These are phyloP conservation scores for Acanthisitta chloris DNA, from an alignment of 2,113 vertebrate species.

Conservation along the genomic window DNA sequence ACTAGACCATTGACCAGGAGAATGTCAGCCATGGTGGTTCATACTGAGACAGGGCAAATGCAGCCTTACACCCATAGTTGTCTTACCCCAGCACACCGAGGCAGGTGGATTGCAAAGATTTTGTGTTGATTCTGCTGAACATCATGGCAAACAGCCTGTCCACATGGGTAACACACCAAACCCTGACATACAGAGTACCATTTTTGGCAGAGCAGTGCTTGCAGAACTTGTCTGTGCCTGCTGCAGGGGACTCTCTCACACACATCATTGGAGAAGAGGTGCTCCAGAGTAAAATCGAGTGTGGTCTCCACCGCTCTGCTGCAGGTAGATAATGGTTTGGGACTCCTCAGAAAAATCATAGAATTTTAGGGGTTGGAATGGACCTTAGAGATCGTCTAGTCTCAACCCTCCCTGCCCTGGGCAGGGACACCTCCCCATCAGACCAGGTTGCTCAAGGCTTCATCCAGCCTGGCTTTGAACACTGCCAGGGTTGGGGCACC, in stretches of 20 bases:
- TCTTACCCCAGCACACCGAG: not conserved
- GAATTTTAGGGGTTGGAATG: too few relatives aligned
- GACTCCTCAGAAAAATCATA: not conserved
- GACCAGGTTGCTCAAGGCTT: too few relatives aligned
- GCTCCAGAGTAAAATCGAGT: not conserved
- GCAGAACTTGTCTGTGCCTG: not conserved
- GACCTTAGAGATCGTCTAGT: too few relatives aligned
- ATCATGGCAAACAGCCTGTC: not conserved
- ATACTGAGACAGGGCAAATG: not conserved
- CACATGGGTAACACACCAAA: fast-evolving
- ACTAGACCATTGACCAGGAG: not conserved
- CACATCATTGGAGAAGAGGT: fast-evolving
- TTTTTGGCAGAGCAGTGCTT: not conserved
- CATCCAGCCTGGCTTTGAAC: too few relatives aligned
- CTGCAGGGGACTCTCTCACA: not conserved
- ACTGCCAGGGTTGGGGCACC: too few relatives aligned
- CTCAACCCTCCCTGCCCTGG: too few relatives aligned
- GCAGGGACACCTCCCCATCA: too few relatives aligned
- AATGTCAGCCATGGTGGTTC: fast-evolving
- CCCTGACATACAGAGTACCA: not conserved
- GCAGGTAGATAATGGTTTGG: fast-evolving
- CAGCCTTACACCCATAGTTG: not conserved
- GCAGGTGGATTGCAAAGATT: not conserved
- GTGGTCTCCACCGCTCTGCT: not conserved
- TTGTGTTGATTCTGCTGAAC: not conserved